Conservation (phyloP, 2,113 vertebrate genomes). For the Panthera uncia region DNA sequence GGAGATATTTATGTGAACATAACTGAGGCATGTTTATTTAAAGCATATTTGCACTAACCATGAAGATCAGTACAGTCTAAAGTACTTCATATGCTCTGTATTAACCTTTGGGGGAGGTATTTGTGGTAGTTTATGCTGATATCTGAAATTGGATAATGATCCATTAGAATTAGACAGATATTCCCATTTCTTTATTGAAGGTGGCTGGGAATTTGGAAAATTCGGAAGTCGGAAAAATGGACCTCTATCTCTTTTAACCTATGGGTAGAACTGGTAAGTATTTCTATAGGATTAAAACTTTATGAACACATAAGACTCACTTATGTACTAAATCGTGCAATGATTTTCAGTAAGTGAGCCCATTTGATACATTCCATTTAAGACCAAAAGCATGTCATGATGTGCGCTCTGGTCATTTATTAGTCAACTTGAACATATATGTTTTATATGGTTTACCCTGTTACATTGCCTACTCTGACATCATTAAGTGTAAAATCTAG, state of each 20-base stretch:
- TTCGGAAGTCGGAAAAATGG: background rate
- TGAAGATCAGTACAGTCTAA: background rate
- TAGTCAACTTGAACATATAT: background rate
- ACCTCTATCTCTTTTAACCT: background rate
- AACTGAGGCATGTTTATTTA: background rate
- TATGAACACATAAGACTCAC: background rate
- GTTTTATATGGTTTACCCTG: background rate
- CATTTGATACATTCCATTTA: background rate
- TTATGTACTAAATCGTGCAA: background rate
- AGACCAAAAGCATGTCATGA: background rate
- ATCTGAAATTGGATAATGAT: background rate
- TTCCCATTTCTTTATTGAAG: background rate
- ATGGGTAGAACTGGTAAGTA: background rate
- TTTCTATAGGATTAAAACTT: background rate
- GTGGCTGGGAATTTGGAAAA: background rate
- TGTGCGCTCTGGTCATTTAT: background rate
- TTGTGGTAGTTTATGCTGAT: background rate
- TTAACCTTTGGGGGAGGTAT: background rate
- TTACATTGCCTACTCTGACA: background rate
- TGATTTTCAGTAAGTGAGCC: constrained; percentile 3
- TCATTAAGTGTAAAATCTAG: background rate
- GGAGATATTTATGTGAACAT: background rate
- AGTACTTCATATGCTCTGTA: background rate
- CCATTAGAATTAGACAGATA: background rate
- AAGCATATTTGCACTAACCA: background rate